Conservation (phyloP, 2,888 invertebrate species). For the Helicoverpa assulta region DNA sequence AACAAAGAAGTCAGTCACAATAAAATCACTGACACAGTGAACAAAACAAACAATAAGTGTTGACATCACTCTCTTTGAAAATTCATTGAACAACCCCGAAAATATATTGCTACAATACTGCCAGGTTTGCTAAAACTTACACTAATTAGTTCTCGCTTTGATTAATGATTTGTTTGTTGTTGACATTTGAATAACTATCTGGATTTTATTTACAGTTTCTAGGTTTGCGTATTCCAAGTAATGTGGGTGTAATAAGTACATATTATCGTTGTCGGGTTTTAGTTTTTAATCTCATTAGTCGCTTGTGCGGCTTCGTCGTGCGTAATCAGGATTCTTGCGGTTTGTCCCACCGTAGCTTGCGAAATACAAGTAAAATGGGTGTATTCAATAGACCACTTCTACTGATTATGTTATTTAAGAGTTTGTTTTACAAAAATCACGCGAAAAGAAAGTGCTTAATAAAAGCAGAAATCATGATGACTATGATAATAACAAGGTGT, state of each 20-base stretch:
- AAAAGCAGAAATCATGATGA: neutral
- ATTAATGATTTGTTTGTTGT: neutral
- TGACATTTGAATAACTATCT: neutral
- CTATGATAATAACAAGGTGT: neutral
- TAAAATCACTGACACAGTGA: conserved; percentile 20
- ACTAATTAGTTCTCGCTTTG: neutral
- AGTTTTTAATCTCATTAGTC: conserved; percentile 47
- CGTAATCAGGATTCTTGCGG: conserved; percentile 41
- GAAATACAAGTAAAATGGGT: neutral
- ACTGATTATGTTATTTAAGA: neutral
- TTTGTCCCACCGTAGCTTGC: conserved; percentile 6
- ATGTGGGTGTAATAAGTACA: conserved; percentile 14
- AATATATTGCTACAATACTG: conserved; percentile 17
- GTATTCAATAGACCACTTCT: neutral
- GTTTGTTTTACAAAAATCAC: neutral
- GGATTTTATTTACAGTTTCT: neutral
- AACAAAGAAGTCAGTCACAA: conserved; percentile 32
- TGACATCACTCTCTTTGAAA: conserved; percentile 31
- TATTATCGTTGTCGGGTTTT: conserved; percentile 33
- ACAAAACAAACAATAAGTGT: conserved; percentile 32
- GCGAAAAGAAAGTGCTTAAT: neutral
- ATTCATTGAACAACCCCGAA: conserved; percentile 17
- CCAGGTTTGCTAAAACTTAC: conserved; percentile 15
- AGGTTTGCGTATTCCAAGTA: neutral
- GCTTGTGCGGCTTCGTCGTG: conserved; percentile 43